These are phyloP conservation scores for Lacerta bilineata DNA, from an alignment of 2,797 vertebrate genomes.

Conservation along the genomic window DNA sequence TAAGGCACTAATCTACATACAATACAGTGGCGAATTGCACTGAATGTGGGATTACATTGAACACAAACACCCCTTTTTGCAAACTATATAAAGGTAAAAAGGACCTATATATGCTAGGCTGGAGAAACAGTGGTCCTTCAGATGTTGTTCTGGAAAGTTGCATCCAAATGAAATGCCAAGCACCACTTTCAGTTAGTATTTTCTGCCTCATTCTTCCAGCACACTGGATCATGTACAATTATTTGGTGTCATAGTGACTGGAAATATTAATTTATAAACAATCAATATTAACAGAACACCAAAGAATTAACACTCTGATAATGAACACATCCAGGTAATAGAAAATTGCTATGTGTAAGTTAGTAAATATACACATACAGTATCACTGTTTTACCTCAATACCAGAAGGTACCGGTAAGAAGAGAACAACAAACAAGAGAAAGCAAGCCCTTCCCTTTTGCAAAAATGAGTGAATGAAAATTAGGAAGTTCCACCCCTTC, in stretches of 20 bases:
- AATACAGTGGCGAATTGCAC: not conserved
- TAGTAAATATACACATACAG: not conserved
- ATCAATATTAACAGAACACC: constrained; percentile 1
- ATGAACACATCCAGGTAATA: not conserved
- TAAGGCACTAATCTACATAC: not conserved
- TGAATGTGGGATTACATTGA: not conserved
- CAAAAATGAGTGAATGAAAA: not conserved
- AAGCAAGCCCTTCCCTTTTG: not conserved
- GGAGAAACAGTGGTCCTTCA: no score
- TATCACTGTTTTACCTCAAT: not conserved
- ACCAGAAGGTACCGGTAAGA: no score
- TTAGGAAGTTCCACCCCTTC: no score
- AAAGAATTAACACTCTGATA: not conserved
- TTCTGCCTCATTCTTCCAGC: constrained; percentile 23
- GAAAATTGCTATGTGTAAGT: not conserved
- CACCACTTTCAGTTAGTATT: constrained; percentile 23
- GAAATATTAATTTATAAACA: constrained; percentile 45
- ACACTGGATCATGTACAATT: not conserved
- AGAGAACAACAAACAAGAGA: not conserved
- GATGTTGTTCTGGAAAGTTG: constrained; percentile 1
- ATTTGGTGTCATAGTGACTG: constrained; percentile 8
- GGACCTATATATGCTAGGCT: no score
- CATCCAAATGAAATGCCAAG: constrained; percentile 11
- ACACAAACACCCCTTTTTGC: not conserved
- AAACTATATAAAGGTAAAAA: no score